Base-by-base conservation (phyloP, 1,140 invertebrate genomes). In the Lordiphosa collinella region DNA sequence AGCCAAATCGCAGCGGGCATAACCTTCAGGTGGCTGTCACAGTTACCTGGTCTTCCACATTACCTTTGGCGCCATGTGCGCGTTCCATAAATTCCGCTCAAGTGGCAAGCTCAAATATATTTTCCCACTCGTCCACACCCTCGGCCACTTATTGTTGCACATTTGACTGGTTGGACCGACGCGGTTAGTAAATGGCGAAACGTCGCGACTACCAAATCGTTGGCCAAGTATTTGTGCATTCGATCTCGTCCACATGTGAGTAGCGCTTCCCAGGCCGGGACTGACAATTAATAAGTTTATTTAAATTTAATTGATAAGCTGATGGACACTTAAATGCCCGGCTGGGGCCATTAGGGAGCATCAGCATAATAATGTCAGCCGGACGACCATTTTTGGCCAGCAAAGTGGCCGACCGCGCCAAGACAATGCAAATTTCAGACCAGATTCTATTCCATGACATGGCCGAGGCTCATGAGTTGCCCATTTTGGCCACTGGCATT, bases 401-500 rank as follows among this genome's bases (percentile, higher is more conserved):
- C 43, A 36, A 53, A 43, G 32, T 43, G 67, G 67, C 29, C 54
- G 41, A 44, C 40, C 11, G 31, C 9, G 25, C 55, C 50, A 52
- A 68, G 53, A 84, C 78, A 82, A 82, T 78, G 78, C 78, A 84
- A 82, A 84, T 84, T 82, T 72, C 50, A 73, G 72, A 68, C 58
- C 78, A 84, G 72, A 82, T 82, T 84, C 76, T 78, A 76, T 56
- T 60, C 49, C 37, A 57, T 55, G 75, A 68, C 75, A 80, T 64
- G 67, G 48, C 11, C 41, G 48, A 35, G 40, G 51, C 41, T 58
- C 32, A 51, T 50, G 25, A 29, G 11, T 53, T 62, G 53, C 74
- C 63, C 59, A 70, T 62, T 75, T 62, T 58, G 70, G 65, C 64
- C 62, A 60, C 50, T 65, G 71, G 48, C 62, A 66, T 68, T 60